Conservation (phyloP, 1,140 invertebrate species). For the Cydia amplana region DNA sequence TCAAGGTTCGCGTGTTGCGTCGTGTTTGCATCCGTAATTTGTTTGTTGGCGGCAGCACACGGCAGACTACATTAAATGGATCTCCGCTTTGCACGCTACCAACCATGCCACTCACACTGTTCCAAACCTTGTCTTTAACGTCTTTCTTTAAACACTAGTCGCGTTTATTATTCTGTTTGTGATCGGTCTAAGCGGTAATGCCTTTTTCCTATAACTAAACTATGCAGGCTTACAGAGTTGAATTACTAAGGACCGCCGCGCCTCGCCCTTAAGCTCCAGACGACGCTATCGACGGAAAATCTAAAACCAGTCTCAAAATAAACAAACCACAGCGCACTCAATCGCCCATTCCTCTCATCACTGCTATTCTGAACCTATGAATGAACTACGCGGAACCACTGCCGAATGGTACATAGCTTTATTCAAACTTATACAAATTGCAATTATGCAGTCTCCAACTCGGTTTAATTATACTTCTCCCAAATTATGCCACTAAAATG, state of each 20-base stretch:
- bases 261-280: slow-evolving; percentile 4
- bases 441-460: slow-evolving; percentile 43
- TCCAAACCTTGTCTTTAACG: slow-evolving; percentile 31
- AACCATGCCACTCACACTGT: slow-evolving; percentile 46
- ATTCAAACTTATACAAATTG: slow-evolving; percentile 48
- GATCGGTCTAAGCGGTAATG: background rate
- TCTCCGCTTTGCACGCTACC: slow-evolving; percentile 61
- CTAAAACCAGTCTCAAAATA: slow-evolving; percentile 50
- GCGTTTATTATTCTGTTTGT: slow-evolving; percentile 12
- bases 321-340: slow-evolving; percentile 42
- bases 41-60: slow-evolving; percentile 72
- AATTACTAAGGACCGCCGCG: slow-evolving; percentile 23
- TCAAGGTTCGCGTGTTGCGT: slow-evolving; percentile 71
- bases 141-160: slow-evolving; percentile 23
- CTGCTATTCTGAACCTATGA: slow-evolving; percentile 10
- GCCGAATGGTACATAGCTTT: slow-evolving; percentile 14
- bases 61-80: slow-evolving; percentile 73
- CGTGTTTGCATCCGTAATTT: slow-evolving; percentile 78
- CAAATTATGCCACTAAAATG: slow-evolving; percentile 49
- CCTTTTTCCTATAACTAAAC: background rate
- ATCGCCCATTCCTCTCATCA: slow-evolving; percentile 20
- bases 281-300: slow-evolving; percentile 44
- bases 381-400: background rate
- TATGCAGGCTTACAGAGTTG: background rate
- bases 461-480: slow-evolving; percentile 44